Percentiles rank a stretch among this genome's conserved stretches.
phyloP scores from a whole-genome alignment of 2,797 vertebrate species.

The Sphenodon punctatus region DNA sequence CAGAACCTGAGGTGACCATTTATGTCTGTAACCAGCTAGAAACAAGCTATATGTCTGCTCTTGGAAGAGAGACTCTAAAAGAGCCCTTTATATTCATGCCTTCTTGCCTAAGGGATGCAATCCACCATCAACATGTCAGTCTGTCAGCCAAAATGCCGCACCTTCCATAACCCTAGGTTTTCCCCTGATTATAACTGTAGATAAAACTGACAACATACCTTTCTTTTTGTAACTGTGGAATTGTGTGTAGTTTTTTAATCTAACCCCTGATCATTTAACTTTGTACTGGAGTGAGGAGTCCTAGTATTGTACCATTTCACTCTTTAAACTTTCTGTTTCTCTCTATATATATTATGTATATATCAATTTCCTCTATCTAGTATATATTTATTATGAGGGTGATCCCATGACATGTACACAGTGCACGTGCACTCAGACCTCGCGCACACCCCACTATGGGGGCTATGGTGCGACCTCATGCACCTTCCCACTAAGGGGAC shows the following conservation, averaged over 20 bases:
- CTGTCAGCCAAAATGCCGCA: conserved; percentile 62
- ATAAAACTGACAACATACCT: conserved; percentile 32
- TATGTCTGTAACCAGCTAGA: not conserved
- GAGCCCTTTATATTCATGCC: not conserved
- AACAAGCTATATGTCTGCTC: not conserved
- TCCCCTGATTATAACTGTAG: not conserved
- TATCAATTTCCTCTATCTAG: too few species aligned
- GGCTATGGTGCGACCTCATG: too few species aligned
- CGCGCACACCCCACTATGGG: too few species aligned
- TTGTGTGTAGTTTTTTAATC: not conserved
- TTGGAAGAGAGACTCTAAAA: not conserved
- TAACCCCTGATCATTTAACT: not conserved
- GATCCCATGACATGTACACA: too few species aligned
- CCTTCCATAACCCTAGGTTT: conserved; percentile 60
- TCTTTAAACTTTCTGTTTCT: not conserved
- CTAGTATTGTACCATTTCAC: not conserved
- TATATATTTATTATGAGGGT: too few species aligned
- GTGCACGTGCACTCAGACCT: too few species aligned
- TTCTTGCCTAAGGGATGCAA: conserved; percentile 10
- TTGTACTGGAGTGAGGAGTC: not conserved
- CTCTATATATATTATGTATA: too few species aligned
- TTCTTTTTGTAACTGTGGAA: not conserved
- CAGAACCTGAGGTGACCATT: not conserved
- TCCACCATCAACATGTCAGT: conserved; percentile 32
- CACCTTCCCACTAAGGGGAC: too few species aligned